A percentile compares a stretch with the other conserved stretches of the same genome.
Evolutionary conservation across 2,888 invertebrate genomes (phyloP).

Genomic region (Cheilosia soror): DNA sequence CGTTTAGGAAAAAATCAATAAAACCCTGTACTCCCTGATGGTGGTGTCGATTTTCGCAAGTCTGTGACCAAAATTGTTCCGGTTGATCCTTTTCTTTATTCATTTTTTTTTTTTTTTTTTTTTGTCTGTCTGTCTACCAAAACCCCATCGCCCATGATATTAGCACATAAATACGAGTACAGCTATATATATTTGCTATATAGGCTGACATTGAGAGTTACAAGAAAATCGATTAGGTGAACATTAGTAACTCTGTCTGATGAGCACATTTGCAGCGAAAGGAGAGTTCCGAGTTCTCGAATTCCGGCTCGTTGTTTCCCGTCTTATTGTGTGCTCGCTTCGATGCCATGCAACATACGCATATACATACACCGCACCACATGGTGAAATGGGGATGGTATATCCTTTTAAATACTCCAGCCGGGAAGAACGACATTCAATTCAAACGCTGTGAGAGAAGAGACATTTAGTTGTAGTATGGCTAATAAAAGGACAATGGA

Average conservation of each 20-base stretch:
- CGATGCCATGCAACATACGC: constrained; percentile 53
- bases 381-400: background rate
- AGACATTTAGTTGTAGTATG: constrained; percentile 58
- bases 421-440: constrained; percentile 47
- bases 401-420: constrained; percentile 61
- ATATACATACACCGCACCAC: constrained; percentile 22
- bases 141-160: constrained; percentile 39
- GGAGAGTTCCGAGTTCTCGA: constrained; percentile 38
- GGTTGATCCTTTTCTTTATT: constrained; percentile 63
- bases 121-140: constrained; percentile 52
- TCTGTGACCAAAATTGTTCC: constrained; percentile 74
- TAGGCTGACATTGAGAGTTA: constrained; percentile 73
- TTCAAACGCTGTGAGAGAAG: constrained; percentile 56
- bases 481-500: constrained; percentile 72
- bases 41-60: constrained; percentile 69
- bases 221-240: constrained; percentile 73
- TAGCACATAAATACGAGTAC: constrained; percentile 55
- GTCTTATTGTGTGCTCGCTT: constrained; percentile 31
- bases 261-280: constrained; percentile 35
- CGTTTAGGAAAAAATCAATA: constrained; percentile 62
- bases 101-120: no score
- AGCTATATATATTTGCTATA: constrained; percentile 35
- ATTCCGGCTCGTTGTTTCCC: constrained; percentile 40
- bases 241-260: constrained; percentile 30
- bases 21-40: constrained; percentile 20